These are phyloP conservation scores for Hirundichthys speculiger DNA, from an alignment of 2,113 vertebrate genomes.

Conservation along the genomic window DNA sequence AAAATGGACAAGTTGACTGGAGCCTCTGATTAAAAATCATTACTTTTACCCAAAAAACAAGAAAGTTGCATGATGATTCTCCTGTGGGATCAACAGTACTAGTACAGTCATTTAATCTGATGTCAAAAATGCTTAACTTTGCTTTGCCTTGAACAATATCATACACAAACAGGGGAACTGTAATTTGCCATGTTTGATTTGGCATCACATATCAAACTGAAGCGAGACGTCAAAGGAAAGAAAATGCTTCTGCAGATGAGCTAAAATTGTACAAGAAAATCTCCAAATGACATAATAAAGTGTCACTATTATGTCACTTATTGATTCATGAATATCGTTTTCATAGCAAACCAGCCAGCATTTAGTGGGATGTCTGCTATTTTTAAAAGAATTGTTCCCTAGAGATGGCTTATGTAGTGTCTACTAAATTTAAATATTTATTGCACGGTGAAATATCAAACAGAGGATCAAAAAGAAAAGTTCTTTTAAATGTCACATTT, in stretches of 20 bases:
- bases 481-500: neutral
- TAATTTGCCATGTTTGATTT: neutral
- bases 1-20: neutral
- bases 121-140: conserved; percentile 1
- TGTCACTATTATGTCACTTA: neutral
- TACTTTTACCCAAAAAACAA: neutral
- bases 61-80: neutral
- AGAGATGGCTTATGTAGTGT: no score
- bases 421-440: no score
- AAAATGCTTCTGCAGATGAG: neutral
- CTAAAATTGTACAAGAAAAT: neutral
- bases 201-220: neutral
- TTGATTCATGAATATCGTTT: neutral
- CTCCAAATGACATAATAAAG: neutral
- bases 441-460: no score
- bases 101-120: conserved; percentile 4
- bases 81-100: neutral
- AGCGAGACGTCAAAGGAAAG: neutral
- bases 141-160: conserved; percentile 8
- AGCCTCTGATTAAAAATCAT: neutral
- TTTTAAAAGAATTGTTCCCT: neutral
- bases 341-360: neutral
- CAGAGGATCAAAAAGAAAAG: no score
- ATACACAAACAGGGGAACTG: neutral
- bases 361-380: neutral